These are phyloP conservation scores for Drosophila hawaiiensis DNA, from an alignment of 2,888 invertebrate genomes.

Conservation along the genomic window DNA sequence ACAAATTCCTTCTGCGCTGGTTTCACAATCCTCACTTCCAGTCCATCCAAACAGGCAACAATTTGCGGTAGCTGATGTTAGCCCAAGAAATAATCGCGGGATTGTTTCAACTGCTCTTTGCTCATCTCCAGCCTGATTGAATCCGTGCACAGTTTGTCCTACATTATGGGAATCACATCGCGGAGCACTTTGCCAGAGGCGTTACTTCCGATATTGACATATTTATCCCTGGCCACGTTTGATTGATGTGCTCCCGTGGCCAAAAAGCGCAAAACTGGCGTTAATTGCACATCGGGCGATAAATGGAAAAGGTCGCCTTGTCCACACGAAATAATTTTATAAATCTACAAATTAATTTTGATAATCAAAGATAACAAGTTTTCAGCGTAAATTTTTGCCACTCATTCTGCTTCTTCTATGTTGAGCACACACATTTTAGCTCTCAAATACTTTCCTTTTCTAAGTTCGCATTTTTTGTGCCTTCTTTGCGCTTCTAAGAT, in stretches of 20 bases:
- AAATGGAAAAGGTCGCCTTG: neutral
- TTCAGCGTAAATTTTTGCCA: neutral
- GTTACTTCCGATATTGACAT: no score
- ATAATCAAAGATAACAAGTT: neutral
- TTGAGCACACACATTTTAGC: neutral
- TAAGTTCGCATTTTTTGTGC: neutral
- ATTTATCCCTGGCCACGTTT: no score
- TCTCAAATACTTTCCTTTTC: neutral
- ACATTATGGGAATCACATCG: no score
- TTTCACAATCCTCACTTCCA: constrained; percentile 2
- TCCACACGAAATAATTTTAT: neutral
- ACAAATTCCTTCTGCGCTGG: neutral
- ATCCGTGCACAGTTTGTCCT: no score
- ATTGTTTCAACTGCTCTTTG: neutral
- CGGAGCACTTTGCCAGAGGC: no score
- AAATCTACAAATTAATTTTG: neutral
- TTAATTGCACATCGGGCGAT: neutral
- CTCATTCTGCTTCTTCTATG: neutral
- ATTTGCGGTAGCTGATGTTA: constrained; percentile 5
- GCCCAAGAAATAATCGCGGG: neutral
- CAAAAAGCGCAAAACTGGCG: neutral
- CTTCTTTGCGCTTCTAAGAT: neutral
- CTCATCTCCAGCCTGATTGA: neutral
- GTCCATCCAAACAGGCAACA: neutral
- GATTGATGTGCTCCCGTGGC: no score